Base-by-base conservation (phyloP, 1,140 invertebrate genomes). In the Prorops nasuta region DNA sequence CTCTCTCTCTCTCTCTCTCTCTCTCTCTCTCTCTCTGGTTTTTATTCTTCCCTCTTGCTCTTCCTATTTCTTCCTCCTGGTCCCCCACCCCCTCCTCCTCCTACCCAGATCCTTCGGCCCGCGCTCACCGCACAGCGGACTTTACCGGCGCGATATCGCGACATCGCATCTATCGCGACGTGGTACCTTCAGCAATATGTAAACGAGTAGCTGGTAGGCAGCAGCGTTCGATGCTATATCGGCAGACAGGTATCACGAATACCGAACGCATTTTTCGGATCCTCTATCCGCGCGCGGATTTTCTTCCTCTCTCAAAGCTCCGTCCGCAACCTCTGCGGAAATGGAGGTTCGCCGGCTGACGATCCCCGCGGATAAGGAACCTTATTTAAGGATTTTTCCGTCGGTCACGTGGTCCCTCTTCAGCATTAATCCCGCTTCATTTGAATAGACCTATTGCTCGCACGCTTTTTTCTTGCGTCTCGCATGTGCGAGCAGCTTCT, bases 81-180 rank as follows among this genome's bases (percentile, higher is more conserved):
- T n/a, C n/a, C 8, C 9, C 10, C 6, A 17, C 24, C 18, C 15
- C 21, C 10, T 38, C 37, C 18, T 35, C 6, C n/a, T 39, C 4
- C 19, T 16, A 18, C 12, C 38, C 34, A 19, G 16, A 20, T 45
- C 42, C 24, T 42, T 34, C 42, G 24, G 14, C 2, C 39, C 24
- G 45, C 36, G 20, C 10, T 14, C 22, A 6, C 31, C 32, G 34
- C 4, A 4, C 14, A 14, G 9, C 37, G 28, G 51, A 24, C 44
- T 41, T 46, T 54, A 52, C 56, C 58, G 58, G 51, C 56, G 56
- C 56, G 56, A 7, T 60, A 60, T 60, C 58, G 44, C 34, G 31
- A 28, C 52, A 55, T 60, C 58, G 56, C 52, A 60, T 60, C 56
- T 60, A 60, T 60, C 58, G 58, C 48, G 48, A 20, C 21, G 48